Conservation (phyloP, 2,797 vertebrate genomes). For the Phataginus tetradactyla region DNA sequence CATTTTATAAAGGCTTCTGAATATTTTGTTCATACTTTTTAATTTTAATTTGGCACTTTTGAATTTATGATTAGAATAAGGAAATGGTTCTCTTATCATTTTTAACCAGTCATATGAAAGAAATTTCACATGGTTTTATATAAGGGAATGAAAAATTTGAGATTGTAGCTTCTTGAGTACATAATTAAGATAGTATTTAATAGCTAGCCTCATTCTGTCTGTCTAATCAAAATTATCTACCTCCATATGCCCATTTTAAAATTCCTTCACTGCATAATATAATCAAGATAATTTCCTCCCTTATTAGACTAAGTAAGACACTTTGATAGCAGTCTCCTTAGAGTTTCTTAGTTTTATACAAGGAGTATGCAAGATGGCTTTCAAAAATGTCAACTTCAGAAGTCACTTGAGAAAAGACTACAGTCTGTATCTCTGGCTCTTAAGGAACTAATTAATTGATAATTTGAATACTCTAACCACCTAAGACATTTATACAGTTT, state of each 20-base stretch:
- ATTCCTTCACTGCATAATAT: constrained; percentile 35
- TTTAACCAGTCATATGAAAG: constrained; percentile 21
- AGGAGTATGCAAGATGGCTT: background rate
- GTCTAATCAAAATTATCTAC: constrained; percentile 58
- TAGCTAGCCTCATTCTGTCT: constrained; percentile 62
- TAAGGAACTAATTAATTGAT: constrained; percentile 13
- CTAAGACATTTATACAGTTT: background rate
- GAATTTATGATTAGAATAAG: constrained; percentile 5
- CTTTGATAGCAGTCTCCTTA: constrained; percentile 30
- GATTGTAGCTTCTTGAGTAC: background rate
- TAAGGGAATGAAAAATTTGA: constrained; percentile 37
- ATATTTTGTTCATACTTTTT: constrained; percentile 10
- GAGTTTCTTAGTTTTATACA: constrained; percentile 46
- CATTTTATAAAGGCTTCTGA: background rate
- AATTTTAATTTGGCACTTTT: constrained; percentile 16
- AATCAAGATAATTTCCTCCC: constrained; percentile 56
- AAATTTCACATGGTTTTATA: constrained; percentile 25
- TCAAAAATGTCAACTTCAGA: constrained; percentile 38
- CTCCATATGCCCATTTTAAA: constrained; percentile 55
- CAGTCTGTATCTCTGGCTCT: background rate
- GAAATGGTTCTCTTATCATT: constrained; percentile 23
- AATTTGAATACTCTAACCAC: background rate
- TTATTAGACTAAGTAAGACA: constrained; percentile 51
- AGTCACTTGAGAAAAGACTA: constrained; percentile 15
- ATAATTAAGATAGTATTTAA: constrained; percentile 61